Base-by-base conservation (phyloP, 2,113 vertebrate species). In the Brachyistius frenatus region DNA sequence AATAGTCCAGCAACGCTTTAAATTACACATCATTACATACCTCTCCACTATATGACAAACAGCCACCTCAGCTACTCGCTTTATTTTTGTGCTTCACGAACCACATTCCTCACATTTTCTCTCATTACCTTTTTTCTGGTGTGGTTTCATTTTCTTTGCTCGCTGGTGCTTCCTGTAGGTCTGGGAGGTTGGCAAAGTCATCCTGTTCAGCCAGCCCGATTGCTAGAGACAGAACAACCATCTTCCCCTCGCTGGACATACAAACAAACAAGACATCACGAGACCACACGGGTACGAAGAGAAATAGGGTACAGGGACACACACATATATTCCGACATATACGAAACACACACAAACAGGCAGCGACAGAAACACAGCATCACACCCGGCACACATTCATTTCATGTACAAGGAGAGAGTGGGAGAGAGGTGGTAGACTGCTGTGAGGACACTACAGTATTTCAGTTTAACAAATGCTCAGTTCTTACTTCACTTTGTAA, bases 111-210 rank as follows among this genome's bases (percentile, higher is more conserved):
- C 53, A 70, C 70, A 63, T n/a, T 78, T 50, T 73, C 66, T 70
- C 58, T 81, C 56, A n/a, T 91, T 98, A 99, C 98, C 98, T 98
- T 95, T 98, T 99, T 92, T 99, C 98, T 90, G 96, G 95, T 91
- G 97, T 95, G 73, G 91, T 90, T 66, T 93, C 92, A 90, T 96
- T 95, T 92, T 96, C 97, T 94, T 97, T 96, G 95, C 91, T 95
- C 81, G 95, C 95, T 84, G 97, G 96, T 50, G 96, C 95, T 92
- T 96, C 96, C 95, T 99, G 97, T 86, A 99, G 97, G 94, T 99
- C 97, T 89, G 98, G 98, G 88, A 99, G 97, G 96, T 99, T 99
- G 96, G 98, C 98, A 95, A 99, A 99, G 95, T 99, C 98, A 87
- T 99, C 98, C 95, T 98, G 97, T 90, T 99, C 98, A 90, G 98